Evolutionary conservation across 2,113 vertebrate species (phyloP).

Genomic region (Syrrhaptes paradoxus): DNA sequence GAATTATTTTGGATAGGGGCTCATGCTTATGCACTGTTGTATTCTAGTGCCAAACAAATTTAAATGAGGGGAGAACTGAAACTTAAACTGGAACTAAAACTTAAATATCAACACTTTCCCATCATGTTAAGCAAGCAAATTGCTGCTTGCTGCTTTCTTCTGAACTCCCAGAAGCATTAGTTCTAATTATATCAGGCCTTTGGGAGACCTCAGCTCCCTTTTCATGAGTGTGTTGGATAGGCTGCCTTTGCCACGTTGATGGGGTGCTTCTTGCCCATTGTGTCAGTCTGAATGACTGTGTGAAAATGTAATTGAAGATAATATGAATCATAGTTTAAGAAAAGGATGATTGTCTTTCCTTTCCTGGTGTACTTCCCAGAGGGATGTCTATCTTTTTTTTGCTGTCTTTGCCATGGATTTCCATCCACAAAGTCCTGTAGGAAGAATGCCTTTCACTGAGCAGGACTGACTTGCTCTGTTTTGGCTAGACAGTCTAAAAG

Average conservation of each 20-base stretch:
- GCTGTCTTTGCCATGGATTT: neutral
- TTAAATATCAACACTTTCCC: neutral
- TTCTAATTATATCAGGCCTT: neutral
- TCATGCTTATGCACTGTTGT: accelerated
- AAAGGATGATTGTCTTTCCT: neutral
- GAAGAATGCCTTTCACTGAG: neutral
- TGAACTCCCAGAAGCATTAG: neutral
- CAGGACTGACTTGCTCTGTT: neutral
- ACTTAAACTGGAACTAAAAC: neutral
- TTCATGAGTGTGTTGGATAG: neutral
- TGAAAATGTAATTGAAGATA: neutral
- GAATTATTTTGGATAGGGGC: neutral
- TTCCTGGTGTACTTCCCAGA: neutral
- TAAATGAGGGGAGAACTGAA: neutral
- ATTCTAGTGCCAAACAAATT: neutral
- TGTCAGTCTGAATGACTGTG: neutral
- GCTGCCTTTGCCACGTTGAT: neutral
- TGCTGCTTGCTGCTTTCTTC: neutral
- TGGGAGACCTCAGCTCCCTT: neutral
- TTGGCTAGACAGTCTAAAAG: neutral
- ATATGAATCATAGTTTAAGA: neutral
- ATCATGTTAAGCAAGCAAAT: neutral
- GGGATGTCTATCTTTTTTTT: neutral
- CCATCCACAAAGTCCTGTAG: accelerated
- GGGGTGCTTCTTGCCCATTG: neutral